Conservation (phyloP, 2,888 invertebrate species). For the Siphonodentalium dalli region DNA sequence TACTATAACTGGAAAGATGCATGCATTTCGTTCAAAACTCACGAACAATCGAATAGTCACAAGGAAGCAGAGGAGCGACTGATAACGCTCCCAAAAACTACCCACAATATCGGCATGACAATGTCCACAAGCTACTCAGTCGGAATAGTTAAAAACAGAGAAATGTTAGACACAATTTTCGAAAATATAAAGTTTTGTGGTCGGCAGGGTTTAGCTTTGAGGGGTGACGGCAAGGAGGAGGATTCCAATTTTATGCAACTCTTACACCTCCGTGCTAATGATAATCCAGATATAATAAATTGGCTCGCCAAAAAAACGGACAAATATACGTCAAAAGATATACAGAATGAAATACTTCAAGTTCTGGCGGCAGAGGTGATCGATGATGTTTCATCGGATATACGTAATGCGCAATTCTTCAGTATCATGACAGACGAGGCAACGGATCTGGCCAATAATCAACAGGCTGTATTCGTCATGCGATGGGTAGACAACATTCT, state of each 20-base stretch:
- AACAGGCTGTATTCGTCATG: conserved; percentile 34
- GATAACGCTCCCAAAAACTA: conserved; percentile 8
- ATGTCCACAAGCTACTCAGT: conserved; percentile 11
- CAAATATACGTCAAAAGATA: conserved; percentile 31
- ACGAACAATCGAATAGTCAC: conserved; percentile 24
- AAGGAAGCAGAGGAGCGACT: conserved; percentile 18
- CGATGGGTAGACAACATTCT: conserved; percentile 28
- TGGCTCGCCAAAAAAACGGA: conserved; percentile 28
- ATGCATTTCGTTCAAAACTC: conserved; percentile 16
- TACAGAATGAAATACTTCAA: conserved; percentile 33
- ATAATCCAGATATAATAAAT: conserved; percentile 13
- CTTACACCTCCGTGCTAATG: conserved; percentile 19
- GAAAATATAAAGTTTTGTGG: conserved; percentile 26
- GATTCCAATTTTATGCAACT: conserved; percentile 31
- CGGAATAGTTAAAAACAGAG: conserved; percentile 24
- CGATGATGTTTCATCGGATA: conserved; percentile 13
- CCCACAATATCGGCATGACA: conserved; percentile 18
- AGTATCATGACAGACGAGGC: conserved; percentile 35
- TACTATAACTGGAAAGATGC: conserved; percentile 34
- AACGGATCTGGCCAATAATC: conserved; percentile 31
- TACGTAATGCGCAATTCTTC: conserved; percentile 14
- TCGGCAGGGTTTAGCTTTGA: conserved; percentile 25
- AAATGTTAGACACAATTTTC: conserved; percentile 19
- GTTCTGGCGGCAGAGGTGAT: conserved; percentile 28
- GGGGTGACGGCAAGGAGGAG: conserved; percentile 25